A percentile compares a stretch with the other conserved stretches of the same genome.
Conservation (phyloP, 2,113 vertebrate genomes). For the Cheirogaleus medius region DNA sequence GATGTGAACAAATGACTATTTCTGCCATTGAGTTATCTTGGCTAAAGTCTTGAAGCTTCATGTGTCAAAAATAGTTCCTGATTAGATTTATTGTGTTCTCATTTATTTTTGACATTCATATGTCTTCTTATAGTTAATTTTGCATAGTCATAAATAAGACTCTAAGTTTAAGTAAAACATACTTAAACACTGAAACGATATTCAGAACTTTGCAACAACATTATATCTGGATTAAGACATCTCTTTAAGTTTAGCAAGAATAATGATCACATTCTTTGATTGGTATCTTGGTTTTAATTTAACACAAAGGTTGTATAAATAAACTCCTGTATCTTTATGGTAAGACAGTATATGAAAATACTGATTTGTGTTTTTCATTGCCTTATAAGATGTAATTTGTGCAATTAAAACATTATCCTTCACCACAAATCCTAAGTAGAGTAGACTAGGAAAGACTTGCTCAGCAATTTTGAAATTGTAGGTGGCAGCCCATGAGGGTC, state of each 20-base stretch:
- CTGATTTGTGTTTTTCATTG: constrained; percentile 24
- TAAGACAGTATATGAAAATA: neutral
- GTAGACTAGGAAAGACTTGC: neutral
- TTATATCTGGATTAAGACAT: neutral
- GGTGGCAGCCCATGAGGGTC: neutral
- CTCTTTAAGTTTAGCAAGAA: neutral
- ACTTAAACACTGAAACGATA: neutral
- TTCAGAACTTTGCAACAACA: neutral
- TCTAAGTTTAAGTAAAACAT: constrained; percentile 19
- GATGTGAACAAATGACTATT: neutral
- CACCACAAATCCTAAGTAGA: neutral
- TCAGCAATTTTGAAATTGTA: neutral
- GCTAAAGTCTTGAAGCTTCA: constrained; percentile 12
- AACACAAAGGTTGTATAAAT: neutral
- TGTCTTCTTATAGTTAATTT: neutral
- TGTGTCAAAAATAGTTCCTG: constrained; percentile 19
- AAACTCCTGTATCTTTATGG: neutral
- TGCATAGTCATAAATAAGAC: neutral
- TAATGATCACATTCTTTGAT: neutral
- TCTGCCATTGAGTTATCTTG: neutral
- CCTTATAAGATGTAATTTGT: neutral
- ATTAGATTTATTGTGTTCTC: neutral
- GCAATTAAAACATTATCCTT: neutral
- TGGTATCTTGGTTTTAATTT: constrained; percentile 19
- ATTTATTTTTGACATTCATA: neutral